These are phyloP conservation scores for Styela clava DNA, from an alignment of 23 tunicate species.

Conservation along the genomic window DNA sequence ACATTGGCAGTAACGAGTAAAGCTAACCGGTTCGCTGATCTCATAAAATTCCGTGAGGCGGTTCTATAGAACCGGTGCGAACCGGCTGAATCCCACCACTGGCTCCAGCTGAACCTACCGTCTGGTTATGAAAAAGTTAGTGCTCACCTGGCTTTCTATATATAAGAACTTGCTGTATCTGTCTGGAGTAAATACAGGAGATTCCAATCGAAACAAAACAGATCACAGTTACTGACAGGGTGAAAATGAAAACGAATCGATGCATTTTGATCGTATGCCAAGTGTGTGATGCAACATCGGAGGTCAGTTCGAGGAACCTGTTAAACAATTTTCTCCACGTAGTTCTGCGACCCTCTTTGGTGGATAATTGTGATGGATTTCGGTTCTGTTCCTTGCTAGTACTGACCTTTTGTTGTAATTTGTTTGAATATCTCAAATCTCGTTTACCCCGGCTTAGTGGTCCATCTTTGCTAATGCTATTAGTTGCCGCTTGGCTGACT, in stretches of 20 bases:
- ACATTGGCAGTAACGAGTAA: no score
- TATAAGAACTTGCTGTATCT: not conserved
- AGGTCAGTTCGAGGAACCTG: not conserved
- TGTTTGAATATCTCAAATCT: not conserved
- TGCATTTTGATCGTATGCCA: not conserved
- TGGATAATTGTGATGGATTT: no score
- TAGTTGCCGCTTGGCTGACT: not conserved
- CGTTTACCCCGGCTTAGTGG: not conserved
- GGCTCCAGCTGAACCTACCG: no score
- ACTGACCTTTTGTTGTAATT: no score
- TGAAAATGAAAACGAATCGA: not conserved
- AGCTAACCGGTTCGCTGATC: no score
- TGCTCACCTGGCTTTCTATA: not conserved
- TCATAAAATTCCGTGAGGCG: no score
- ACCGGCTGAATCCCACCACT: no score
- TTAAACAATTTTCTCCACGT: not conserved
- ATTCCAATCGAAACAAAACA: not conserved
- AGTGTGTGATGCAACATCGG: not conserved
- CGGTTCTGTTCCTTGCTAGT: no score
- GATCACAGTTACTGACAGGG: not conserved
- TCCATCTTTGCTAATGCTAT: not conserved
- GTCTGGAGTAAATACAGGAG: not conserved
- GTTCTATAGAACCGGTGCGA: no score
- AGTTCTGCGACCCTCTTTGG: no score
- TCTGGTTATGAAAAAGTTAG: no score